Evolutionary conservation across 2,113 vertebrate genomes (phyloP), one percentile per base, ranked within the genome.

Genomic region (Laticauda colubrina): DNA sequence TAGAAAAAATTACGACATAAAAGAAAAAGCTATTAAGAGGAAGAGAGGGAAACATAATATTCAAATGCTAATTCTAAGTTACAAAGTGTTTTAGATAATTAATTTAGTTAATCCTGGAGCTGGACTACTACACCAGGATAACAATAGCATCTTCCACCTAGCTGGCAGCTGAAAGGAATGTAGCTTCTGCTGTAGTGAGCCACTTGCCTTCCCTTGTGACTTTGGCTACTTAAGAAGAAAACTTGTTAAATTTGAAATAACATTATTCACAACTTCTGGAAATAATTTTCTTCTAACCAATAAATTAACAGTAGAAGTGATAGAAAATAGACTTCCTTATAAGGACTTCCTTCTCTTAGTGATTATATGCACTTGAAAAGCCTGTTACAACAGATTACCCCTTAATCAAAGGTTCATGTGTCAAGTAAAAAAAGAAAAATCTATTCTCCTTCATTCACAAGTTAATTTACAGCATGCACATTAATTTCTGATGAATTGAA

Each of bases 401-500:
- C 2, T 53, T 45, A 85, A 29, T 89, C 8, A 34, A 57, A 1
- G 18, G 91, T 59, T 39, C 1, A 29, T 57, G 54, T 64, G 23
- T 2, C 55, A 90, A 87, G 23, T 92, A 54, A 93, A 93, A 94
- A 23, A n/a, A 12, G 18, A 81, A 81, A 81, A 81, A 43, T 81
- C 2, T 2, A 51, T n/a, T 55, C 0, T 88, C 85, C 43, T 18
- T 90, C 88, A 93, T 57, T 91, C 88, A 88, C 34, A 81, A 0
- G 48, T 64, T 45, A 89, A 75, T 87, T 94, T 64, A 94, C 51
- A 91, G 0, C 29, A 92, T 24, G 8, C 1, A 29, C 3, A 75
- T 92, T 81, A 87, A 89, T 21, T 88, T 18, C 75, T 81, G 69
- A 4, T 64, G 39, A 3, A 8, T 54, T 90, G 14, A 93, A 64